Percentiles rank a stretch among this genome's conserved stretches.
phyloP scores from a whole-genome alignment of 2,888 invertebrate species.

The Leucania comma region DNA sequence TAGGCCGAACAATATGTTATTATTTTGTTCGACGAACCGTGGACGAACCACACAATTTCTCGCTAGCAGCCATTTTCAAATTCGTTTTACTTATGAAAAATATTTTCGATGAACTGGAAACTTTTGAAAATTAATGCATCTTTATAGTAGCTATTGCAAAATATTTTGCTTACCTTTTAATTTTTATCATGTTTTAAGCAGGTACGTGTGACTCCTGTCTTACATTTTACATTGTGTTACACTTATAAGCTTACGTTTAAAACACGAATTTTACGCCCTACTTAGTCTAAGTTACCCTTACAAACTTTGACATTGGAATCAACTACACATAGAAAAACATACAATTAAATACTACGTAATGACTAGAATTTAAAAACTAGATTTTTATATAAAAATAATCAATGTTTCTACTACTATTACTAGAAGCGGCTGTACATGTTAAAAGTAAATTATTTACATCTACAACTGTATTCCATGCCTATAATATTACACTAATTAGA shows the following conservation, averaged over 20 bases:
- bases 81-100: conserved; percentile 75
- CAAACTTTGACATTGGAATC: conserved; percentile 51
- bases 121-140: conserved; percentile 38
- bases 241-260: conserved; percentile 39
- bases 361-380: conserved; percentile 53
- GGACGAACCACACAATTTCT: conserved; percentile 74
- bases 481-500: conserved; percentile 52
- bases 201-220: conserved; percentile 78
- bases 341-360: conserved; percentile 50
- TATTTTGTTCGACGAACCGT: conserved; percentile 79
- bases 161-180: conserved; percentile 33
- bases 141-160: conserved; percentile 35
- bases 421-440: conserved; percentile 68
- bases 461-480: conserved; percentile 46
- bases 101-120: conserved; percentile 74
- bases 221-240: conserved; percentile 45
- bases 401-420: conserved; percentile 67
- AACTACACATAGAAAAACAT: conserved; percentile 51
- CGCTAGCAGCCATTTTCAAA: conserved; percentile 81
- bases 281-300: conserved; percentile 60
- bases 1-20: conserved; percentile 77
- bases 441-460: conserved; percentile 63
- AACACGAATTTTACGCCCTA: conserved; percentile 48
- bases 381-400: conserved; percentile 70
- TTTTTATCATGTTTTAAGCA: conserved; percentile 61